Base-by-base conservation (phyloP, 2,797 vertebrate genomes). In the Buphagus erythrorhynchus region DNA sequence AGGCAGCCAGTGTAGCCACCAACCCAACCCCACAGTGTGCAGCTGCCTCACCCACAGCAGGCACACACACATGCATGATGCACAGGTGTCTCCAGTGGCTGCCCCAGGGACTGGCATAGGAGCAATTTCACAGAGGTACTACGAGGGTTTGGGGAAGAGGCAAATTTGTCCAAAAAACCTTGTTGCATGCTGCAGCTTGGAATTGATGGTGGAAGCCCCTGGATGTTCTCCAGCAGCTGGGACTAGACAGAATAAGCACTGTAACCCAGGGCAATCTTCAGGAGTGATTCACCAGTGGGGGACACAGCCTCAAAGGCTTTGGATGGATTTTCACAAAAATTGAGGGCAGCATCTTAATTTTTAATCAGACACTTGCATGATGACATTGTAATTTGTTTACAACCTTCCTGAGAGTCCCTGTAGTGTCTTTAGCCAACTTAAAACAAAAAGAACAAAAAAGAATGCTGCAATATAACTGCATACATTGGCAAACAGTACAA, bases 261-360 rank as follows among this genome's bases (percentile, higher is more conserved):
- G 18, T 48, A 88, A 68, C 42, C 16, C 28, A 45, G 24, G 48
- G n/a, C 42, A 80, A 26, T 68, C 21, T 74, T 51, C 63, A 51
- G 51, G 18, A 45, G 25, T 48, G 63, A 33, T 58, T 94, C 77
- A 57, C 12, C 52, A 28, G 20, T 2, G 1, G 3, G 2, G 2
- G 5, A 85, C 26, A 43, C 28, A 55, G 19, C 19, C 71, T 80
- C 75, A 42, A 69, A 76, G 29, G n/a, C 12, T 48, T 76, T 86
- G 48, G 59, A 66, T 61, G 20, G 3, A 17, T 82, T 90, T 76
- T 63, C 25, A 65, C 25, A 88, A 12, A 46, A 82, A 69, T 10
- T 58, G 59, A 65, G 74, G 61, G n/a, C 22, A 83, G 22, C 45
- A 29, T 61, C 21, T 95, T 91, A 63, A 86, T 94, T 92, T 96